Percentiles rank a stretch among this genome's conserved stretches.
These are phyloP conservation scores for Eulemur rubriventer DNA, from an alignment of 2,797 vertebrate species.

Conservation along the genomic window DNA sequence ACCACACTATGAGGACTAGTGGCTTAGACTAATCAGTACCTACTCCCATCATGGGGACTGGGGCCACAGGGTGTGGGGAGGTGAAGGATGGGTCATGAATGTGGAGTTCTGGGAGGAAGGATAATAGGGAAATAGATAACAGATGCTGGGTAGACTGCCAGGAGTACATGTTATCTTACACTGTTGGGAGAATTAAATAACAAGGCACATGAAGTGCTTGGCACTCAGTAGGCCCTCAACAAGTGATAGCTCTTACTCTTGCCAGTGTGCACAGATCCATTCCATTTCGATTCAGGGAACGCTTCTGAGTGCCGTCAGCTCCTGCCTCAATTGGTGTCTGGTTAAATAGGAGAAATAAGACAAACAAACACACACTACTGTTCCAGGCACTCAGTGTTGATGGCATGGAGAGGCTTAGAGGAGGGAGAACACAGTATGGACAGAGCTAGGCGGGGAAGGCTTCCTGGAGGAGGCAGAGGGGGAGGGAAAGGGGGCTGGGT, in stretches of 20 bases:
- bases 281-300: not conserved
- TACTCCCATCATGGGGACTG: not conserved
- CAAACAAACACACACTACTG: not conserved
- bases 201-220: not conserved
- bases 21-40: not conserved
- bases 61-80: not conserved
- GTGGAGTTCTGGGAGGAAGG: not conserved
- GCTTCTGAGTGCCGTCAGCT: not conserved
- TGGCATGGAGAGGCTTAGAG: not conserved
- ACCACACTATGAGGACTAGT: not conserved
- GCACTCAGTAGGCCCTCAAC: not conserved
- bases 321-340: not conserved
- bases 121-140: not conserved
- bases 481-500: not conserved
- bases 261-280: not conserved
- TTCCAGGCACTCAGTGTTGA: not conserved
- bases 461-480: not conserved
- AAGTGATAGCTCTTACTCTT: not conserved
- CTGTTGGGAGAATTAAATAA: not conserved
- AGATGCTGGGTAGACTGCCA: not conserved
- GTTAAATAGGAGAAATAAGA: not conserved
- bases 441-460: not conserved
- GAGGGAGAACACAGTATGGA: not conserved
- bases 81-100: not conserved
- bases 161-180: not conserved